Conservation (phyloP, 2,113 vertebrate species). For the Hemibagrus wyckioides region DNA sequence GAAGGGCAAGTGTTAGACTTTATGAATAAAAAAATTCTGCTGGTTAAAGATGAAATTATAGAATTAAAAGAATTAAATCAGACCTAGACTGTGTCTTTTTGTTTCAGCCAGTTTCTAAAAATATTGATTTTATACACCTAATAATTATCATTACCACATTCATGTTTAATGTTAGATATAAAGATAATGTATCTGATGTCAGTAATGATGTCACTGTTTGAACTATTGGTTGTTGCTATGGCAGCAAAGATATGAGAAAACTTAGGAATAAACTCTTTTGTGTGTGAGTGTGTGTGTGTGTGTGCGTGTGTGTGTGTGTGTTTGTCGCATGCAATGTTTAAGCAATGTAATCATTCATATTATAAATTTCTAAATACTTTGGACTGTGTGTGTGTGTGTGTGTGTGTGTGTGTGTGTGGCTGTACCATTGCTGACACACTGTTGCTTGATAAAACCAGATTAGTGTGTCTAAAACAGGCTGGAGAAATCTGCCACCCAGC, state of each 20-base stretch:
- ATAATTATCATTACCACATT: background rate
- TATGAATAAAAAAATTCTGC: background rate
- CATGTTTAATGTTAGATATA: background rate
- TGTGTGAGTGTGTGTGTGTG: background rate
- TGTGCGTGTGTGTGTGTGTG: background rate
- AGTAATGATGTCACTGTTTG: background rate
- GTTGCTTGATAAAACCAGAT: conserved; percentile 48
- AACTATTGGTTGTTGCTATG: background rate
- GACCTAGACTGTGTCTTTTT: too few relatives aligned
- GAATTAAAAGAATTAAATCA: too few relatives aligned
- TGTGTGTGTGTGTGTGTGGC: conserved; percentile 32
- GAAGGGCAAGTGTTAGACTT: background rate
- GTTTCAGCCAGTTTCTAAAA: background rate
- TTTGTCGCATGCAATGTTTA: background rate
- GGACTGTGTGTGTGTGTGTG: conserved; percentile 1
- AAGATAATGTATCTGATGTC: background rate
- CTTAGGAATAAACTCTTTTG: too few relatives aligned
- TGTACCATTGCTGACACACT: conserved; percentile 34
- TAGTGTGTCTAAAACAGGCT: conserved; percentile 43
- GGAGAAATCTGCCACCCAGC: conserved; percentile 34
- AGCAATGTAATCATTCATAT: background rate
- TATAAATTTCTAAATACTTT: background rate
- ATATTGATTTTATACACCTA: background rate
- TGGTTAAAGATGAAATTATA: background rate
- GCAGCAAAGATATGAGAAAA: background rate